phyloP scores from a whole-genome alignment of 2,888 invertebrate genomes.

The Scaptomyza reducta region DNA sequence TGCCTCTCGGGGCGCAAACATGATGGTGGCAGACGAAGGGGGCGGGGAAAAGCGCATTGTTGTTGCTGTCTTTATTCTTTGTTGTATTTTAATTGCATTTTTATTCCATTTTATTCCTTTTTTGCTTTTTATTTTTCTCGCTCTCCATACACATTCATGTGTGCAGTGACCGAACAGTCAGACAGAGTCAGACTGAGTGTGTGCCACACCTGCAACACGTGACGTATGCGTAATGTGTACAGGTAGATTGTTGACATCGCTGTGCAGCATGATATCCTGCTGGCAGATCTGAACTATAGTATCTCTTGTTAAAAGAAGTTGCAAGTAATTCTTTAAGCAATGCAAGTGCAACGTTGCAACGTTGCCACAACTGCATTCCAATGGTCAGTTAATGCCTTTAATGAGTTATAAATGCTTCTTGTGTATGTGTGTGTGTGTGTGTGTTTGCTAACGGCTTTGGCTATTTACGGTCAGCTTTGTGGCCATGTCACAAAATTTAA shows the following conservation, averaged over 20 bases:
- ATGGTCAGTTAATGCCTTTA: constrained; percentile 31
- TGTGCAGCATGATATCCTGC: constrained; percentile 30
- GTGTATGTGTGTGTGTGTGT: not conserved
- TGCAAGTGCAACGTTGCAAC: not conserved
- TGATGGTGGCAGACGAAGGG: too few relatives aligned
- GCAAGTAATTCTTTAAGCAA: not conserved
- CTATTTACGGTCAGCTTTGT: constrained; percentile 72
- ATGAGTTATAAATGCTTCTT: constrained; percentile 54
- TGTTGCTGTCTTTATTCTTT: constrained; percentile 27
- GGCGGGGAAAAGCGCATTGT: constrained; percentile 6
- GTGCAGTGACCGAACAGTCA: constrained; percentile 52
- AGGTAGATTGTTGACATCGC: constrained; percentile 4
- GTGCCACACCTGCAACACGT: constrained; percentile 36
- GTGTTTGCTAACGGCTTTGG: constrained; percentile 51
- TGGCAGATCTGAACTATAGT: constrained; percentile 31
- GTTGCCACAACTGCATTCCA: constrained; percentile 1
- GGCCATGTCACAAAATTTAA: constrained; percentile 70
- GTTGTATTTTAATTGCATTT: constrained; percentile 40
- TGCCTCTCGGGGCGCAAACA: constrained; percentile 30
- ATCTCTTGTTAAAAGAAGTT: not conserved
- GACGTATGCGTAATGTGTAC: constrained; percentile 50
- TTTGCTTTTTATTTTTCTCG: constrained; percentile 25
- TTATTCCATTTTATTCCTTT: constrained; percentile 46
- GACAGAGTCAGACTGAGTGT: constrained; percentile 34
- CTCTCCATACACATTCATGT: constrained; percentile 24